A percentile compares a stretch with the other conserved stretches of the same genome.
phyloP scores from a whole-genome alignment of 2,797 vertebrate genomes.

The Sebastes iracundus region DNA sequence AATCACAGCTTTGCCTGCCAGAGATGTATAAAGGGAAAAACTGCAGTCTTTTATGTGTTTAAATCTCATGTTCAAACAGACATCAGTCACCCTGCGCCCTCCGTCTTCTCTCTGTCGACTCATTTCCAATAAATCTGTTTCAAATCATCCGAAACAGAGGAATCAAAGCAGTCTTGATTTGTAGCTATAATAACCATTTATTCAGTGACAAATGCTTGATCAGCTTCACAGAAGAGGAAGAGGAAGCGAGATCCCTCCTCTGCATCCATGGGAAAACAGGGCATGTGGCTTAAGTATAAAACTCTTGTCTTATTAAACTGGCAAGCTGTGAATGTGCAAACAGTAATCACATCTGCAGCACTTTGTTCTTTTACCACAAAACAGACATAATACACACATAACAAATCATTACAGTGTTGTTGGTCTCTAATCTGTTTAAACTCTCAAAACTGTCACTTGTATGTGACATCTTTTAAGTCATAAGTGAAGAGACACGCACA shows the following conservation, averaged over 20 bases:
- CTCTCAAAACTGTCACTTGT: conserved; percentile 1
- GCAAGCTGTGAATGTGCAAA: conserved; percentile 62
- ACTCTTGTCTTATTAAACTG: conserved; percentile 62
- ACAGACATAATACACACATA: conserved; percentile 51
- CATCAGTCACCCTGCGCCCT: conserved; percentile 36
- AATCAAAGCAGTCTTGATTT: conserved; percentile 3
- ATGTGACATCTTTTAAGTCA: neutral
- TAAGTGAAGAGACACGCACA: neutral
- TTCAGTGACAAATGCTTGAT: conserved; percentile 4
- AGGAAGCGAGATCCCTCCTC: conserved; percentile 13
- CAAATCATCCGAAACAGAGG: conserved; percentile 11
- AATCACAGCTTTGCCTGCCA: conserved; percentile 71
- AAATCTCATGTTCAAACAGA: conserved; percentile 58
- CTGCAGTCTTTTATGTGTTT: conserved; percentile 60
- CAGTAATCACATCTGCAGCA: conserved; percentile 63
- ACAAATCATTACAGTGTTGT: conserved; percentile 50
- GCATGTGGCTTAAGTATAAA: conserved; percentile 57
- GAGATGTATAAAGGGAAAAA: conserved; percentile 68
- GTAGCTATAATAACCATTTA: neutral
- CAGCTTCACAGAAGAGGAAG: conserved; percentile 22
- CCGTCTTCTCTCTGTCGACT: conserved; percentile 3
- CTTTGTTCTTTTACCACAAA: conserved; percentile 51
- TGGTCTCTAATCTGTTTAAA: conserved; percentile 22
- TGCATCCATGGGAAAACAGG: conserved; percentile 71
- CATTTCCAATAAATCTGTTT: conserved; percentile 41